Evolutionary conservation across 2,797 vertebrate species (phyloP).

Genomic region (Enteromius fasciolatus): DNA sequence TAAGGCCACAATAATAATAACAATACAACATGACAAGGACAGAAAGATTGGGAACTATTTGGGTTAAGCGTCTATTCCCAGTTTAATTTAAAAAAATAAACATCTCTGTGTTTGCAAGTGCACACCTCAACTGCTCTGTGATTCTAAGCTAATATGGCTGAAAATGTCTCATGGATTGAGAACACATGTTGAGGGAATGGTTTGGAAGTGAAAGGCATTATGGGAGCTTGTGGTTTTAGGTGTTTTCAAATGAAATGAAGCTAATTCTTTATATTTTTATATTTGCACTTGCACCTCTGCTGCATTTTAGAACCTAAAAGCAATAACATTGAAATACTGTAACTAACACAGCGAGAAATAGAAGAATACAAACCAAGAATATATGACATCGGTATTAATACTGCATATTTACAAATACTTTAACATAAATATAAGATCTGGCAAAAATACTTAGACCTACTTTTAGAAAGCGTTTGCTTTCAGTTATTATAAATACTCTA

Average conservation of each 20-base stretch:
- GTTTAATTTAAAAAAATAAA: conserved; percentile 84
- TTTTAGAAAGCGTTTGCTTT: neutral
- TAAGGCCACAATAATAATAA: conserved; percentile 79
- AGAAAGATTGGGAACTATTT: conserved; percentile 68
- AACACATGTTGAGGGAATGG: conserved; percentile 52
- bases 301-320: neutral
- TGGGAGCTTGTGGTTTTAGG: conserved; percentile 13
- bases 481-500: neutral
- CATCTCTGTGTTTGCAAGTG: conserved; percentile 68
- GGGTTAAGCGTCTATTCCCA: conserved; percentile 74
- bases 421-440: neutral
- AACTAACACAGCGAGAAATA: neutral
- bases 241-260: conserved; percentile 12
- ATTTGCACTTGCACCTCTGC: neutral
- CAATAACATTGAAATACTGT: neutral
- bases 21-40: conserved; percentile 62
- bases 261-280: neutral
- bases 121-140: conserved; percentile 58
- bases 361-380: neutral
- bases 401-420: neutral
- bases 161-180: conserved; percentile 54
- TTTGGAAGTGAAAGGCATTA: conserved; percentile 7
- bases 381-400: neutral
- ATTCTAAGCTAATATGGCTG: conserved; percentile 56
- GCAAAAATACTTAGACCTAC: neutral